Base-by-base conservation (phyloP, 2,888 invertebrate species). In the Cinara cedri region DNA sequence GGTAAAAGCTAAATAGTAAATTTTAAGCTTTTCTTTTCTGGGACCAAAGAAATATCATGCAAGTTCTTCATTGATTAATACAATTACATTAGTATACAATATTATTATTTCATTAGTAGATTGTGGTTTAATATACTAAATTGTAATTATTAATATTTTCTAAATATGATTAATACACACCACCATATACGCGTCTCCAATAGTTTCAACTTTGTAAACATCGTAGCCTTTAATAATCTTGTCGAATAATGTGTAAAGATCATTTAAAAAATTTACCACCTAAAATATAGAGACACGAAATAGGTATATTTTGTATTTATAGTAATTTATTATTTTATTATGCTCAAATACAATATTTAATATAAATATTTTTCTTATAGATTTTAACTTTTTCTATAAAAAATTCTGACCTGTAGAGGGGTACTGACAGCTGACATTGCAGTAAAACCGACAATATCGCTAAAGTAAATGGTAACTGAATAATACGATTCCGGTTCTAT, bases 141-240 rank as follows among this genome's bases (percentile, higher is more conserved):
- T n/a, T n/a, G n/a, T n/a, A n/a, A n/a, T n/a, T n/a, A n/a, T n/a
- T n/a, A n/a, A n/a, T n/a, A n/a, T n/a, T n/a, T n/a, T n/a, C n/a
- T n/a, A n/a, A n/a, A n/a, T n/a, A n/a, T n/a, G n/a, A n/a, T n/a
- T 49, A 46, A 80, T 82, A 88, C 89, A 86, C 86, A 91, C 91
- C 86, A 91, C 91, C 91, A 91, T 91, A 85, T 91, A 91, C 3
- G 91, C 91, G 85, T 94, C 94, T 44, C 96, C 96, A 82, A 96
- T 96, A 60, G 96, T 96, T 87, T 96, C 96, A 82, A 98, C 98
- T 88, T 98, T 98, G 86, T 98, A 98, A 65, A 98, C 98, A 86
- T 98, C 97, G 86, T 97, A 98, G 84, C 96, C 95, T 86, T 95
- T 93, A 84, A 98, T 97, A 85, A 98, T 96, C 84, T 93, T 90